These are phyloP conservation scores for Ctenomys sociabilis DNA, from an alignment of 2,113 vertebrate genomes.

Conservation along the genomic window DNA sequence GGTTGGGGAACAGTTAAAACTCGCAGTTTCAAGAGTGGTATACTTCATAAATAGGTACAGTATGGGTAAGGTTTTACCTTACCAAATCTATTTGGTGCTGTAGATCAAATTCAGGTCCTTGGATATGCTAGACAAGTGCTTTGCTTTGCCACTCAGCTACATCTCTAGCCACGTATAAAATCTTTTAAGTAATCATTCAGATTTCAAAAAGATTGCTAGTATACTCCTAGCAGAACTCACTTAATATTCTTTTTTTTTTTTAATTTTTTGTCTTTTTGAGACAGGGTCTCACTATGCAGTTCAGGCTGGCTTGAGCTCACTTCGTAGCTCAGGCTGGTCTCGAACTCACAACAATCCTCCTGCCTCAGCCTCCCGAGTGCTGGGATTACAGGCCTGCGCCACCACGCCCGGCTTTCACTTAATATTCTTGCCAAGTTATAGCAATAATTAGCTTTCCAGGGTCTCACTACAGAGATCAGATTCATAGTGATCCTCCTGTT, in stretches of 20 bases:
- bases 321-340: no score
- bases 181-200: slow-evolving; percentile 37
- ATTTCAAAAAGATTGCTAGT: slow-evolving; percentile 13
- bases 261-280: no score
- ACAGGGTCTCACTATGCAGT: no score
- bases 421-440: slow-evolving; percentile 43
- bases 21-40: slow-evolving; percentile 29
- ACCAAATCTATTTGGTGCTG: no score
- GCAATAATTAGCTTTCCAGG: not conserved
- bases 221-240: slow-evolving; percentile 51
- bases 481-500: no score
- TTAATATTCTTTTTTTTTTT: no score
- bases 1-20: not conserved
- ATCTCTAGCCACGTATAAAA: not conserved
- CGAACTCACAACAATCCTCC: no score
- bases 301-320: no score
- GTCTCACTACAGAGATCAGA: no score
- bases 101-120: not conserved
- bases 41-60: slow-evolving; percentile 25
- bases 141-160: not conserved
- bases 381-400: no score
- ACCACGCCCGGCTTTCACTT: no score
- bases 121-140: not conserved
- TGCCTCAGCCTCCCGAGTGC: no score
- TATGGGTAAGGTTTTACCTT: not conserved